phyloP scores from a whole-genome alignment of 1,140 invertebrate species.

The Galendromus occidentalis region DNA sequence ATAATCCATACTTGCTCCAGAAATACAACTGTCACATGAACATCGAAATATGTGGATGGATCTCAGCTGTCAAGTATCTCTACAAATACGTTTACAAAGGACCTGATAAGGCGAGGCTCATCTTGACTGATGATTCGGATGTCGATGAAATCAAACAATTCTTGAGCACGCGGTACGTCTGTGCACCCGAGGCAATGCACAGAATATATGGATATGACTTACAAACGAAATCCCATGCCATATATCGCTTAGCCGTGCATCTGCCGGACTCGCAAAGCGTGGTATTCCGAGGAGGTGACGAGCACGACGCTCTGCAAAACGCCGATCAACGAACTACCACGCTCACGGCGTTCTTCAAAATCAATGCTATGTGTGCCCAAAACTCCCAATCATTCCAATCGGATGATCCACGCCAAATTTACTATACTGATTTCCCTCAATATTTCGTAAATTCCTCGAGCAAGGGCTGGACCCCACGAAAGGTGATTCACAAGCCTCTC shows the following conservation, averaged over 20 bases:
- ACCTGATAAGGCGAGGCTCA: conserved; percentile 19
- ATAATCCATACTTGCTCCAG: conserved; percentile 21
- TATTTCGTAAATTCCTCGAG: conserved; percentile 15
- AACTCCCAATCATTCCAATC: no score
- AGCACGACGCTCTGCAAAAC: no score
- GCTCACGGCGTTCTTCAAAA: conserved; percentile 13
- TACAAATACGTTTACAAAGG: conserved; percentile 27
- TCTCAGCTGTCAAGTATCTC: conserved; percentile 24
- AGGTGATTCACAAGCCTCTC: background rate
- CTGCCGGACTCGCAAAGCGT: no score
- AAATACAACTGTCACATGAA: conserved; percentile 26
- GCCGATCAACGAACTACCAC: no score
- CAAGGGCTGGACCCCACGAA: background rate
- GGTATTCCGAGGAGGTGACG: no score
- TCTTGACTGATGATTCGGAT: background rate
- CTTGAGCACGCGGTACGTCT: conserved; percentile 18
- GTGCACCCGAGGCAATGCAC: conserved; percentile 20
- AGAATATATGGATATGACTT: conserved; percentile 15
- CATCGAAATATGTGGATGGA: conserved; percentile 23
- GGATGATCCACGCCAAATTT: conserved; percentile 13
- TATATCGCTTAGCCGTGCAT: background rate
- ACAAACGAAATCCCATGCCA: conserved; percentile 8
- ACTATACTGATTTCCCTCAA: conserved; percentile 20
- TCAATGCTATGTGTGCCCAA: no score
- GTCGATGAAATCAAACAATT: conserved; percentile 20